Evolutionary conservation across 2,797 vertebrate genomes (phyloP), one percentile per base, ranked within the genome.

Genomic region (Dendrocincla tyrannina): DNA sequence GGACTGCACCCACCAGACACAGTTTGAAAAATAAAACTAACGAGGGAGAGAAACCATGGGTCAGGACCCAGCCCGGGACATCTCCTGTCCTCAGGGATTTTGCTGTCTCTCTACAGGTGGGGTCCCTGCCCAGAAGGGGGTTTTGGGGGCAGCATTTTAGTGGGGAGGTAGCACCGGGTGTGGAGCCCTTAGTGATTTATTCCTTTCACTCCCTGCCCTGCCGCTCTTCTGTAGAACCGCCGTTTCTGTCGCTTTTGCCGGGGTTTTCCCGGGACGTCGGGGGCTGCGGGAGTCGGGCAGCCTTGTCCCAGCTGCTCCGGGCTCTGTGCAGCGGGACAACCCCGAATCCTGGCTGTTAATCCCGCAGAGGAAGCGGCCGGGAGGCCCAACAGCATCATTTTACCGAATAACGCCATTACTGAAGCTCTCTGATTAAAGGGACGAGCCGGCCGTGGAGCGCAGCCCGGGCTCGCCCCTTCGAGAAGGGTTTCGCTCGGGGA

Each of bases 71-170:
- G 32, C 25, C 30, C 0, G 4, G 11, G 23, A 13, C 12, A 8
- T 16, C 3, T 22, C 23, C 32, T 37, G 17, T 44, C 17, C 35
- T 70, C 4, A 1, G 42, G 20, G 46, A 14, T 56, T 82, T 60
- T 64, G 18, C 13, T 58, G 33, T 24, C 20, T 15, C 11, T 56
- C 17, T 27, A 11, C 14, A 30, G 24, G 2, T 8, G 5, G n/a
- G 6, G 13, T 32, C 4, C 33, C 24, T 2, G 4, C 14, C 22
- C 18, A 12, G 23, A 35, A 9, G 8, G 28, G 9, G 9, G 5
- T 24, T 24, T 15, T 30, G 3, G 9, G 19, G 12, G 3, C 32
- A 30, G 17, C 0, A 4, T 23, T 0, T 2, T 13, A 12, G 41
- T 4, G 10, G 8, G 22, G 55, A 50, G 30, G 15, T 32, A 37